Percentiles rank a stretch among this genome's conserved stretches.
Conservation (phyloP, 2,797 vertebrate genomes). For the Decapterus maruadsi region DNA sequence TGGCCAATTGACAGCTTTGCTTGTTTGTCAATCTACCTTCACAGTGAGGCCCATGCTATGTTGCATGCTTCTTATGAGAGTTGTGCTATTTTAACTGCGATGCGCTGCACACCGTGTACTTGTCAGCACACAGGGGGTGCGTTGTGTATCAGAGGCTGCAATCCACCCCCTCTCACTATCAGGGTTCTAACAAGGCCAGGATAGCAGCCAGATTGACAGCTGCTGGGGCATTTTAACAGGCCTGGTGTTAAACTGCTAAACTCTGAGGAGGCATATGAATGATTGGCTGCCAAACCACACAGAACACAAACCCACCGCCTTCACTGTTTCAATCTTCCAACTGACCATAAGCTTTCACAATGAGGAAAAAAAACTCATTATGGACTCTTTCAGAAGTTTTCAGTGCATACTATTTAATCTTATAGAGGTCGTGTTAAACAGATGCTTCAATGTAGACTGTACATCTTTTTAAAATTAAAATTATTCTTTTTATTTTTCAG, state of each 20-base stretch:
- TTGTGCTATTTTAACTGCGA: constrained; percentile 48
- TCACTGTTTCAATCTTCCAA: constrained; percentile 60
- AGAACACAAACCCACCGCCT: constrained; percentile 64
- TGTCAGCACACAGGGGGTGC: constrained; percentile 57
- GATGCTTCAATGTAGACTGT: not conserved
- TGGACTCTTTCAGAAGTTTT: constrained; percentile 10
- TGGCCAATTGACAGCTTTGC: constrained; percentile 64
- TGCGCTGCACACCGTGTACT: constrained; percentile 43
- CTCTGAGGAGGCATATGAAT: constrained; percentile 75
- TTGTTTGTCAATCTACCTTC: constrained; percentile 68
- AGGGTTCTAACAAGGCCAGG: constrained; percentile 81
- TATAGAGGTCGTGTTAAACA: not conserved
- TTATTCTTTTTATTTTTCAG: not conserved
- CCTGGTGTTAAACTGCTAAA: constrained; percentile 82
- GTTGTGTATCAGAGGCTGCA: constrained; percentile 65
- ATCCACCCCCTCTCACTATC: constrained; percentile 60
- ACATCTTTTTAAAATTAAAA: not conserved
- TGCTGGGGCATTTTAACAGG: constrained; percentile 81
- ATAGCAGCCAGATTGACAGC: constrained; percentile 82
- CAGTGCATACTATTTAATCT: not conserved
- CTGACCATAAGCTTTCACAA: constrained; percentile 60
- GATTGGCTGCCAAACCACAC: constrained; percentile 76
- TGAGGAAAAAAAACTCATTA: constrained; percentile 34
- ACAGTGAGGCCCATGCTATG: constrained; percentile 34
- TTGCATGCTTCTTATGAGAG: constrained; percentile 51